phyloP scores from a whole-genome alignment of 2,888 invertebrate species.

The Lithophane ornitopus region DNA sequence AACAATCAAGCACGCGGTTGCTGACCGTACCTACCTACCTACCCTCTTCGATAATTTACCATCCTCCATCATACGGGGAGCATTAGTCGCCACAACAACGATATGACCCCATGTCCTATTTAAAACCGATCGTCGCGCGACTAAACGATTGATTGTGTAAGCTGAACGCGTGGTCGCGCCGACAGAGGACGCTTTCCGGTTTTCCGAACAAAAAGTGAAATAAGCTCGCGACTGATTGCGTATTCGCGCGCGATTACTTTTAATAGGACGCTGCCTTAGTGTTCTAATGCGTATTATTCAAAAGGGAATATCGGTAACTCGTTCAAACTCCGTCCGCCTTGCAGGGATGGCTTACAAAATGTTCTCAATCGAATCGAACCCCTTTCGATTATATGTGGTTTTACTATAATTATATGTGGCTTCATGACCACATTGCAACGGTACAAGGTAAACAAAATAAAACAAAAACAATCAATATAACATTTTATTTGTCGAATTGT shows the following conservation, averaged over 20 bases:
- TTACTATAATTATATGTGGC: not conserved
- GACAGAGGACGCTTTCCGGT: no score
- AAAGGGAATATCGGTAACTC: not conserved
- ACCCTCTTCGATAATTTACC: not conserved
- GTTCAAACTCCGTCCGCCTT: not conserved
- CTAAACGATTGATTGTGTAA: no score
- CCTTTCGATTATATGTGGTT: not conserved
- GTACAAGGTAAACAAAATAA: slow-evolving; percentile 40
- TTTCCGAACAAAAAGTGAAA: no score
- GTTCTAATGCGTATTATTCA: no score
- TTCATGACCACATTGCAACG: not conserved
- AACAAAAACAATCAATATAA: slow-evolving; percentile 68
- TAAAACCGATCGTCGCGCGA: no score
- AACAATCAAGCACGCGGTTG: not conserved
- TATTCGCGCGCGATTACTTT: no score
- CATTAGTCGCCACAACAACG: no score
- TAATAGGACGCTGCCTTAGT: no score
- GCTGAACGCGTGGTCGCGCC: no score
- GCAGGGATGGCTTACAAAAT: not conserved
- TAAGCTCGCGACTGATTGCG: no score
- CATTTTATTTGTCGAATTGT: slow-evolving; percentile 76
- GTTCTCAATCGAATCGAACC: not conserved
- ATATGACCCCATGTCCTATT: no score
- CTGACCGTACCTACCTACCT: not conserved
- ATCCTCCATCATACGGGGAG: not conserved